Conservation (phyloP, 2,113 vertebrate species). For the Xiphophorus couchianus region DNA sequence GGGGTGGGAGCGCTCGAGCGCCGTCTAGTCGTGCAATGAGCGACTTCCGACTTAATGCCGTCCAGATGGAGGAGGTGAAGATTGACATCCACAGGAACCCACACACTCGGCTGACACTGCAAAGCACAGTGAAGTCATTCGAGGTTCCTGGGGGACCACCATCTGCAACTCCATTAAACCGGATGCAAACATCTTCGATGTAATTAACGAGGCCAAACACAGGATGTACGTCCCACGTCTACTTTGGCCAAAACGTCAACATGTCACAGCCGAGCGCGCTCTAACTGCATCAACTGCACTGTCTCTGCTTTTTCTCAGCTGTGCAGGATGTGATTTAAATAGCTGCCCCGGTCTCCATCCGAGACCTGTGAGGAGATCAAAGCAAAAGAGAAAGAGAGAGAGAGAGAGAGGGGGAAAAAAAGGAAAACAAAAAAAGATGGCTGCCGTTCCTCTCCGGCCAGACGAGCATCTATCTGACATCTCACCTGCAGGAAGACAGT, state of each 20-base stretch:
- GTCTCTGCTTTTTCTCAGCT: constrained; percentile 49
- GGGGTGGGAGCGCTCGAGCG: constrained; percentile 16
- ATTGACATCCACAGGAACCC: constrained; percentile 58
- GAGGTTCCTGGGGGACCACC: constrained; percentile 57
- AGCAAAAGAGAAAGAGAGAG: constrained; percentile 5
- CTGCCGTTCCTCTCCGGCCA: constrained; percentile 31
- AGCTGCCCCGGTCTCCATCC: constrained; percentile 19
- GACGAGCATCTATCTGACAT: constrained; percentile 56
- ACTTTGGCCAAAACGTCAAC: constrained; percentile 50
- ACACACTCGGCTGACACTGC: constrained; percentile 46
- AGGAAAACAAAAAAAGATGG: constrained; percentile 40
- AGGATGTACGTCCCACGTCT: constrained; percentile 55
- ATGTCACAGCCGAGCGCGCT: constrained; percentile 34
- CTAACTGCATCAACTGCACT: constrained; percentile 45
- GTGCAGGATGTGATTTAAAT: constrained; percentile 34
- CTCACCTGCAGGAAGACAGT: constrained; percentile 43
- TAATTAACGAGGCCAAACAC: constrained; percentile 59
- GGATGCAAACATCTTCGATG: constrained; percentile 69
- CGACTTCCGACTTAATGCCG: constrained; percentile 49
- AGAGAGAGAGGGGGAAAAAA: constrained; percentile 9
- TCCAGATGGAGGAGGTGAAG: constrained; percentile 69
- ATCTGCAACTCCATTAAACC: constrained; percentile 64
- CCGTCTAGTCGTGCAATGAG: constrained; percentile 50
- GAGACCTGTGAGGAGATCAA: constrained; percentile 29
- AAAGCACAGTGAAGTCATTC: constrained; percentile 61